A percentile compares a stretch with the other conserved stretches of the same genome.
Evolutionary conservation across 2,113 vertebrate genomes (phyloP).

Genomic region (Acrocephalus arundinaceus): DNA sequence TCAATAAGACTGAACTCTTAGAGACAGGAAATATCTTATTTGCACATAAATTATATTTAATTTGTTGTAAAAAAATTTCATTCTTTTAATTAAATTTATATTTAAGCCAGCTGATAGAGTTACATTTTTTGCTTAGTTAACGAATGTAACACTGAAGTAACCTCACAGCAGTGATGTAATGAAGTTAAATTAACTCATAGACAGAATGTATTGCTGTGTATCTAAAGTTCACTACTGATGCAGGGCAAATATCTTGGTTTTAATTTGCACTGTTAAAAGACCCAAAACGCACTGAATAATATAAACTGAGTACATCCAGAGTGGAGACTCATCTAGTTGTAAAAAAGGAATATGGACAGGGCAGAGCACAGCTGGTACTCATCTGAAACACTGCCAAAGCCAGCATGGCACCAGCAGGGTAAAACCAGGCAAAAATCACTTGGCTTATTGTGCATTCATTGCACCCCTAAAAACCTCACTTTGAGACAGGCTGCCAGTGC

Average conservation of each 20-base stretch:
- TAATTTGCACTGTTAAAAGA: background rate
- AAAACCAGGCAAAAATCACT: background rate
- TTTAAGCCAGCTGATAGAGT: background rate
- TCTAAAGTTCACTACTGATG: background rate
- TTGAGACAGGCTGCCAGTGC: background rate
- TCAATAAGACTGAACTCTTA: accelerated
- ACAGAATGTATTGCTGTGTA: background rate
- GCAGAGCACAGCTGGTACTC: background rate
- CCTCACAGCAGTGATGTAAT: background rate
- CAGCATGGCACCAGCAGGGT: background rate
- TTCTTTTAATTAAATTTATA: background rate
- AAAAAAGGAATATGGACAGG: background rate
- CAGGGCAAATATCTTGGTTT: background rate
- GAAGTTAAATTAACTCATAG: background rate
- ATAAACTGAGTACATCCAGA: background rate
- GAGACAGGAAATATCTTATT: background rate
- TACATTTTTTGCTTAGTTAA: background rate
- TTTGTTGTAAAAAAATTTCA: too few species aligned
- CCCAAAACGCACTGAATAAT: background rate
- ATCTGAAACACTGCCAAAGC: background rate
- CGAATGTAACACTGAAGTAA: background rate
- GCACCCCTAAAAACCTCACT: background rate
- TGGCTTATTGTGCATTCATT: background rate
- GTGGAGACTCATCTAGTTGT: background rate
- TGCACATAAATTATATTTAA: background rate